These are phyloP conservation scores for Netelia fuscicornis DNA, from an alignment of 2,888 invertebrate species.

Conservation along the genomic window DNA sequence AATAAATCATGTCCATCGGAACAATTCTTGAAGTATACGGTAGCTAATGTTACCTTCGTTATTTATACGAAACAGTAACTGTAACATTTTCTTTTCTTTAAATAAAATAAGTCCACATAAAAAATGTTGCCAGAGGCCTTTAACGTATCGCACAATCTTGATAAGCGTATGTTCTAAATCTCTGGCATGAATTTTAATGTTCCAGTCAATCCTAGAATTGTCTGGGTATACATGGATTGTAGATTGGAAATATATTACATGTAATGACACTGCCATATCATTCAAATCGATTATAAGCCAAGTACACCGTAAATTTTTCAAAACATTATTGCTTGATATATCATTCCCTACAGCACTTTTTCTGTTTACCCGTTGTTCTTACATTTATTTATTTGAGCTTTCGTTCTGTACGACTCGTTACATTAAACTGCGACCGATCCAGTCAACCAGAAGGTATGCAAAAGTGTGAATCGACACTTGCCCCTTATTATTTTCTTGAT, in stretches of 20 bases:
- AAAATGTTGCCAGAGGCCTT: constrained; percentile 82
- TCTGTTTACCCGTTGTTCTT: too few species aligned
- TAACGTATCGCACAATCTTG: constrained; percentile 78
- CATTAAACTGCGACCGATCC: too few species aligned
- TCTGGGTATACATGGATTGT: constrained; percentile 31
- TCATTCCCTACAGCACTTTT: too few species aligned
- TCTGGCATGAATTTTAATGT: constrained; percentile 74
- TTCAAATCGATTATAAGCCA: neutral
- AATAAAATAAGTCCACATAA: constrained; percentile 44
- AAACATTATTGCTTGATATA: too few species aligned
- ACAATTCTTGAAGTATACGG: too few species aligned
- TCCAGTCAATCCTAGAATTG: constrained; percentile 63
- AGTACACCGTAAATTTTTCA: neutral
- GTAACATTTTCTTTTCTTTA: neutral
- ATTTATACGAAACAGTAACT: too few species aligned
- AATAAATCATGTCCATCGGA: neutral
- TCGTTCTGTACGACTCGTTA: too few species aligned
- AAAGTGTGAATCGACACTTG: too few species aligned
- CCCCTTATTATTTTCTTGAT: too few species aligned
- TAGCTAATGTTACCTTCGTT: too few species aligned
- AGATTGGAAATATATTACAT: neutral
- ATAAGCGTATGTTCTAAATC: constrained; percentile 81
- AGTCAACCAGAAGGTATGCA: too few species aligned
- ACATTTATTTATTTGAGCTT: too few species aligned
- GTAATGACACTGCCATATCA: neutral